Conservation (phyloP, 64 coral and sea anemone species). For the Actinia equina region DNA sequence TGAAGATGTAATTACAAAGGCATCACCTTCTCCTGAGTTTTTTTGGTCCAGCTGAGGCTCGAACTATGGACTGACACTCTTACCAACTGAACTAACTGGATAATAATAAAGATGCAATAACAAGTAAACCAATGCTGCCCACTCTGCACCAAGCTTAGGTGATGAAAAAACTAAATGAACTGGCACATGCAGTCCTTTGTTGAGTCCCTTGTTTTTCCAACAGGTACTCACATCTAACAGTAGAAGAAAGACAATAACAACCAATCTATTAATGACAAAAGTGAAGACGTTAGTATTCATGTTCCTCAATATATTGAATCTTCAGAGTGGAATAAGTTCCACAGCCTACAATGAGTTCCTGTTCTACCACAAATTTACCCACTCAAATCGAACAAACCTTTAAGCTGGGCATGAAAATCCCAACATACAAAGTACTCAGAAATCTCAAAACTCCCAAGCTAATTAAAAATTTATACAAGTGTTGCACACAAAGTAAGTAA, state of each 20-base stretch:
- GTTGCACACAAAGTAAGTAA: too few relatives aligned
- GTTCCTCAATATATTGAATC: constrained; percentile 23
- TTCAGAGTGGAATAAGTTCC: constrained; percentile 20
- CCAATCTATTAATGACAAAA: background rate
- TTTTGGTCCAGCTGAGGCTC: too few relatives aligned
- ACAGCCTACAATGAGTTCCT: constrained; percentile 11
- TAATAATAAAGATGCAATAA: background rate
- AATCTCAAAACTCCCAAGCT: background rate
- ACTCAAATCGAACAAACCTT: background rate
- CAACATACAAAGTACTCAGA: background rate
- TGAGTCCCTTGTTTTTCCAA: constrained; percentile 42
- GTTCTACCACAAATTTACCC: background rate
- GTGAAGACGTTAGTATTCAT: constrained; percentile 1
- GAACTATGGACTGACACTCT: too few relatives aligned
- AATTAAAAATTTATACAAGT: too few relatives aligned
- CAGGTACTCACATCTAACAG: background rate
- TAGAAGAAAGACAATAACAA: constrained; percentile 1
- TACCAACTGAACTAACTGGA: background rate
- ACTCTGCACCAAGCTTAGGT: constrained; percentile 35
- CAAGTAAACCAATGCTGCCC: constrained; percentile 23
- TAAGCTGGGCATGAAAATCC: too few relatives aligned
- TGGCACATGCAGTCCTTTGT: constrained; percentile 17
- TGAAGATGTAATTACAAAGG: too few relatives aligned
- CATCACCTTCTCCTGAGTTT: too few relatives aligned
- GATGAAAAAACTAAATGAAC: background rate